Evolutionary conservation across 2,888 invertebrate species (phyloP).

Genomic region (Hymenopus coronatus): DNA sequence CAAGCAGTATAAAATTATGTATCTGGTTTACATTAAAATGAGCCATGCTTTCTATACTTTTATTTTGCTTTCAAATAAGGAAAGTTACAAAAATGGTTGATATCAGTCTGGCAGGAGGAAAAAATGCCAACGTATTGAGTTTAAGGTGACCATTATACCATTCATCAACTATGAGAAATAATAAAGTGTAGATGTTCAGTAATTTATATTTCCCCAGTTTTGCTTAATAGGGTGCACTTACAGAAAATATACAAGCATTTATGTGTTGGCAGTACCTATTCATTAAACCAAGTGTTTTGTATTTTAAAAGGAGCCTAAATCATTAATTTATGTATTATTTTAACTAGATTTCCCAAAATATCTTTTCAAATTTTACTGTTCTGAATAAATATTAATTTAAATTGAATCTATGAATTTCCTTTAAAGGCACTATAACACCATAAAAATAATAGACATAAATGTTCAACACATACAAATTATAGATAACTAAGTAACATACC

Average conservation of each 20-base stretch:
- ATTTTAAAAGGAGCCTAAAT: background rate
- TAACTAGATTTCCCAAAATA: too few species aligned
- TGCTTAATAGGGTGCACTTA: background rate
- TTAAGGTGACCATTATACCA: background rate
- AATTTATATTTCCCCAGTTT: background rate
- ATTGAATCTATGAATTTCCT: too few species aligned
- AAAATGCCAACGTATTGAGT: background rate
- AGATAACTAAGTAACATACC: too few species aligned
- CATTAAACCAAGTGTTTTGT: background rate
- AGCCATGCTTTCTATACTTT: background rate
- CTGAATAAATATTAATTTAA: background rate
- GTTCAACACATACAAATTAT: too few species aligned
- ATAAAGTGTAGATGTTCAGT: background rate
- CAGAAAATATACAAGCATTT: background rate
- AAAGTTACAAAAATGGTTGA: background rate
- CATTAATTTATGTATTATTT: background rate
- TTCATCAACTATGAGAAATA: background rate
- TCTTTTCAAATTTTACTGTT: background rate
- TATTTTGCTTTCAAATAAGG: background rate
- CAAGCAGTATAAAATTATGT: background rate
- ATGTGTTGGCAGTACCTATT: background rate
- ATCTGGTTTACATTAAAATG: background rate
- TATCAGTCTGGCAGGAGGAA: background rate
- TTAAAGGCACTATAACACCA: too few species aligned
- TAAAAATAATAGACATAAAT: too few species aligned